Conservation (phyloP, 2,888 invertebrate species). For the Rhamnusium bicolor region DNA sequence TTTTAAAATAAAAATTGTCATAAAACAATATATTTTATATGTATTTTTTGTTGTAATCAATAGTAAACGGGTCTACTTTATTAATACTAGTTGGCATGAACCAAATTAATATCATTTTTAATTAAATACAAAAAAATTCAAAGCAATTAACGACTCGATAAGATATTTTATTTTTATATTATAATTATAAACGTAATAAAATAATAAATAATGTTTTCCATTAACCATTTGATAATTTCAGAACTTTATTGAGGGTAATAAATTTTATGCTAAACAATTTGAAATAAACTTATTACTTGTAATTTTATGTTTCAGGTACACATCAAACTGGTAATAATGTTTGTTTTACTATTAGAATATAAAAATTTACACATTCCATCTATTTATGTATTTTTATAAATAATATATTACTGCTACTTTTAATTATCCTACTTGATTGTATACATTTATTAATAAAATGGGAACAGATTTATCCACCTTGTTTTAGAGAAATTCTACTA, state of each 20-base stretch:
- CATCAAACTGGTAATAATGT: constrained; percentile 49
- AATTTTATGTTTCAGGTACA: constrained; percentile 55
- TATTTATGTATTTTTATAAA: constrained; percentile 26
- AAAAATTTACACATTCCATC: constrained; percentile 20
- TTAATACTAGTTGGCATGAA: too few relatives aligned
- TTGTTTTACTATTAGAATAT: constrained; percentile 48
- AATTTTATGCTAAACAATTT: constrained; percentile 41
- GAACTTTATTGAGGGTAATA: constrained; percentile 42
- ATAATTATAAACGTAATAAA: constrained; percentile 43
- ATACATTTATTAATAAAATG: constrained; percentile 28
- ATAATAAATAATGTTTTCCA: constrained; percentile 46
- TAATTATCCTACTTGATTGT: constrained; percentile 26
- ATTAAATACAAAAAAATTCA: constrained; percentile 34
- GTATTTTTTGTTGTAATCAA: too few relatives aligned
- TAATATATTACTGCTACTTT: constrained; percentile 31
- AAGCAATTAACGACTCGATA: constrained; percentile 42
- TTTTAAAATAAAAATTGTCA: too few relatives aligned
- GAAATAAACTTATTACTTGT: constrained; percentile 47
- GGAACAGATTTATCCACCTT: constrained; percentile 3
- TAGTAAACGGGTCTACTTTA: too few relatives aligned
- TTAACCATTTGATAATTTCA: constrained; percentile 45
- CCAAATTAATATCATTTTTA: constrained; percentile 5
- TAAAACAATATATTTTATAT: too few relatives aligned
- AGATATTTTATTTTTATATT: constrained; percentile 36
- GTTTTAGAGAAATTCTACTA: neutral